These are phyloP conservation scores for Sarotherodon lohbergeri DNA, from an alignment of 2,113 vertebrate genomes.

Conservation along the genomic window DNA sequence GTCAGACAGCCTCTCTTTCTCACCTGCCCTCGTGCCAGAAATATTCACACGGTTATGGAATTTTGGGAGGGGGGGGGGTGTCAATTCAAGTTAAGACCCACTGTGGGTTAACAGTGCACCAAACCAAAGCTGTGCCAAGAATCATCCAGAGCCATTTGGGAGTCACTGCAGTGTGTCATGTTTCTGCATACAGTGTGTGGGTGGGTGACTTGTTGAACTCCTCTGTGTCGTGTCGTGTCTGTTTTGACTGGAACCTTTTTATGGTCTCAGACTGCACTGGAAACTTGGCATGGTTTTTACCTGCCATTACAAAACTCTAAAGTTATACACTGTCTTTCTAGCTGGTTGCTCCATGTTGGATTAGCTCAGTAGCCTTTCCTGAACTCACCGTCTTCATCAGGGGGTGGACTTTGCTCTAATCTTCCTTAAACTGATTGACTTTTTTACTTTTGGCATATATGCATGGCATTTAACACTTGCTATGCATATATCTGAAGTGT, in stretches of 20 bases:
- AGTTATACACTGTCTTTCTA: neutral
- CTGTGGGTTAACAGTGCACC: neutral
- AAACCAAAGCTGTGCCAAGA: neutral
- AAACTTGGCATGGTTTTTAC: conserved; percentile 13
- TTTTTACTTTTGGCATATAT: neutral
- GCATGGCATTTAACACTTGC: neutral
- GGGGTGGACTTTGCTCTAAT: neutral
- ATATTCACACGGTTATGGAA: conserved; percentile 53
- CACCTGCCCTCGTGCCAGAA: neutral
- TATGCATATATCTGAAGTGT: neutral
- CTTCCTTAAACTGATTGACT: neutral
- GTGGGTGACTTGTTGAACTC: neutral
- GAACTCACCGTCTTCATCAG: neutral
- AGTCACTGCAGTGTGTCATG: conserved; percentile 2
- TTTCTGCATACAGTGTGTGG: conserved; percentile 7
- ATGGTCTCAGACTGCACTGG: conserved; percentile 5
- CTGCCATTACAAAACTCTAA: neutral
- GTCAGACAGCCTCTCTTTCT: neutral
- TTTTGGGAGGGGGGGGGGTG: neutral
- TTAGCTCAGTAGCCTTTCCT: neutral
- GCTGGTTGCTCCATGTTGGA: neutral
- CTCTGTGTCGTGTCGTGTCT: neutral
- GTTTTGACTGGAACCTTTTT: conserved; percentile 34
- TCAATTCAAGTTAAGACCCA: neutral
- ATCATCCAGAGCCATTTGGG: neutral